Conservation (phyloP, 2,888 invertebrate genomes). For the Ferdinandea cuprea region DNA sequence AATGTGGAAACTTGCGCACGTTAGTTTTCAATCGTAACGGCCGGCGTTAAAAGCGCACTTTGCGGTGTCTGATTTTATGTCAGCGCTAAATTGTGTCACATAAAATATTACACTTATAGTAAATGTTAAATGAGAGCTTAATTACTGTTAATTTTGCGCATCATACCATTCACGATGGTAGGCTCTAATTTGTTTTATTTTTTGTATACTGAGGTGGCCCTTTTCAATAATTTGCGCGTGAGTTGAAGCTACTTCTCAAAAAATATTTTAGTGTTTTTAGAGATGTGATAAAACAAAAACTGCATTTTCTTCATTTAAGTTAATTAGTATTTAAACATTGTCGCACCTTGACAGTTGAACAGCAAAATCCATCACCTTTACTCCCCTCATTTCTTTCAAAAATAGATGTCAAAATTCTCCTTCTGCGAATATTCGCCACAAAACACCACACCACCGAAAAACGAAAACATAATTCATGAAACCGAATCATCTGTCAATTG, state of each 20-base stretch:
- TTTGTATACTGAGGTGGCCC: too few relatives aligned
- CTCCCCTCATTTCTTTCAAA: neutral
- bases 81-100: neutral
- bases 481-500: slow-evolving; percentile 65
- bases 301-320: too few relatives aligned
- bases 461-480: slow-evolving; percentile 36
- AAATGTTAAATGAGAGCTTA: neutral
- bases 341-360: neutral
- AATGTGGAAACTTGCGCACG: slow-evolving; percentile 1
- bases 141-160: neutral
- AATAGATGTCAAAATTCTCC: neutral
- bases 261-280: too few relatives aligned
- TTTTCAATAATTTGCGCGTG: too few relatives aligned
- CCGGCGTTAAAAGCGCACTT: slow-evolving; percentile 1
- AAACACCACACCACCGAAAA: neutral
- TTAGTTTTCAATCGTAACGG: neutral
- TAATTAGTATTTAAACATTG: too few relatives aligned
- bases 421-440: neutral
- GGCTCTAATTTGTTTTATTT: too few relatives aligned
- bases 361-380: neutral
- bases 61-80: neutral
- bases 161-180: neutral
- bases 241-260: too few relatives aligned
- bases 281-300: too few relatives aligned
- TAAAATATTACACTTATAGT: neutral